Evolutionary conservation across 1,140 invertebrate genomes (phyloP), one percentile per base, ranked within the genome.

Genomic region (Aphidius gifuensis): DNA sequence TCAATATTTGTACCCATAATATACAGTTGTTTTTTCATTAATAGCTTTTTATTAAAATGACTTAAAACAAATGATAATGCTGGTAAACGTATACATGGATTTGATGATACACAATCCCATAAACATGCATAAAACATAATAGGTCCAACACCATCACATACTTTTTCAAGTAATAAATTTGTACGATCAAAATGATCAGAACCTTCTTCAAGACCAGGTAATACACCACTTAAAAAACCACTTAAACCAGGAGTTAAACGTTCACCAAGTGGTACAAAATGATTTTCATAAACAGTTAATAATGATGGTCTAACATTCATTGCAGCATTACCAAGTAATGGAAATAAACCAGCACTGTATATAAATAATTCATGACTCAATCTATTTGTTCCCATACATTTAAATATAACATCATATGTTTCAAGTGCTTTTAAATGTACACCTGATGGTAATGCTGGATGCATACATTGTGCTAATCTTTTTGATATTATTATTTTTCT

Each of bases 341-440:
- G 95, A 80, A 97, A 97, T 11, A 97, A 80, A 87, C 87, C 87
- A 70, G 89, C 86, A 77, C 90, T 90, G 76, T 94, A 96, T 67
- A 94, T 93, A 73, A 94, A 94, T 38, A 95, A 82, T 75, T 96
- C 92, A 71, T 91, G 86, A 58, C 91, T 88, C 57, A 96, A 80
- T 65, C 92, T 84, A 69, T 90, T 88, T 46, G 90, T 89, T 51
- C 93, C 93, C 80, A 96, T 94, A 70, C 89, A 92, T 75, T 92
- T 92, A 80, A 97, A 97, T 72, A 97, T 93, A 64, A 94, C 90
- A 70, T 94, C 92, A 78, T 97, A 98, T 1, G 92, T 95, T 81
- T 97, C 95, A 44, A 97, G 78, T 32, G 94, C 93, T 81, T 97
- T 96, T 40, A 96, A 79, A 82, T 98, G 95, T 32, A 97, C 95